These are phyloP conservation scores for Prosopocoilus inquinatus DNA, from an alignment of 2,888 invertebrate species.

Conservation along the genomic window DNA sequence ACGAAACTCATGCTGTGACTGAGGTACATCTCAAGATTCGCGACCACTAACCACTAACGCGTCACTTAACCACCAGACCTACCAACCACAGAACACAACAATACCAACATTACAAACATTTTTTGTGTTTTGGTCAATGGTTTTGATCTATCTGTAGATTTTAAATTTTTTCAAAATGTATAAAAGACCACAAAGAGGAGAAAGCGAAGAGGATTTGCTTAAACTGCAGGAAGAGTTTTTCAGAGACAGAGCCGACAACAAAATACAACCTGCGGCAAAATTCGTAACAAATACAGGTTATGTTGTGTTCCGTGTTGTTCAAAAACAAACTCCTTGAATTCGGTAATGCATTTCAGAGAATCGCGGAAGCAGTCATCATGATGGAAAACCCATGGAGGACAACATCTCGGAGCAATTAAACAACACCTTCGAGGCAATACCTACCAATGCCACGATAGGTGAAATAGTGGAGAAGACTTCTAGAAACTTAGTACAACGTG, in stretches of 20 bases:
- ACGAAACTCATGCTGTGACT: too few relatives aligned
- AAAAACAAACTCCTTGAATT: neutral
- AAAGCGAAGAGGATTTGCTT: conserved; percentile 72
- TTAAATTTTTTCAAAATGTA: conserved; percentile 50
- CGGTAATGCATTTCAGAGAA: too few relatives aligned
- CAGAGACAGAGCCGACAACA: conserved; percentile 55
- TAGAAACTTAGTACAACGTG: neutral
- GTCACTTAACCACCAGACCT: too few relatives aligned
- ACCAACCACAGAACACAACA: too few relatives aligned
- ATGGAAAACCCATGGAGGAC: conserved; percentile 15
- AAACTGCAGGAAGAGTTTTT: conserved; percentile 72
- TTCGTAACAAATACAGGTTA: conserved; percentile 47
- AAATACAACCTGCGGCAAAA: conserved; percentile 63
- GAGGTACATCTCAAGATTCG: too few relatives aligned
- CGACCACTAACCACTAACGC: too few relatives aligned
- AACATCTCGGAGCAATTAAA: conserved; percentile 39
- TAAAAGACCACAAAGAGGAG: conserved; percentile 65
- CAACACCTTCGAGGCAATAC: conserved; percentile 51
- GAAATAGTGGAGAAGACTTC: conserved; percentile 57
- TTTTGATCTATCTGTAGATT: too few relatives aligned
- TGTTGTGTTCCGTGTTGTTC: neutral
- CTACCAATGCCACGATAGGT: conserved; percentile 52
- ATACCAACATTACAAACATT: too few relatives aligned
- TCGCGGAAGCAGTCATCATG: neutral
- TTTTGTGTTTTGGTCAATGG: too few relatives aligned